Conservation (phyloP, 2,888 invertebrate species). For the Hirtodrosophila cameraria region DNA sequence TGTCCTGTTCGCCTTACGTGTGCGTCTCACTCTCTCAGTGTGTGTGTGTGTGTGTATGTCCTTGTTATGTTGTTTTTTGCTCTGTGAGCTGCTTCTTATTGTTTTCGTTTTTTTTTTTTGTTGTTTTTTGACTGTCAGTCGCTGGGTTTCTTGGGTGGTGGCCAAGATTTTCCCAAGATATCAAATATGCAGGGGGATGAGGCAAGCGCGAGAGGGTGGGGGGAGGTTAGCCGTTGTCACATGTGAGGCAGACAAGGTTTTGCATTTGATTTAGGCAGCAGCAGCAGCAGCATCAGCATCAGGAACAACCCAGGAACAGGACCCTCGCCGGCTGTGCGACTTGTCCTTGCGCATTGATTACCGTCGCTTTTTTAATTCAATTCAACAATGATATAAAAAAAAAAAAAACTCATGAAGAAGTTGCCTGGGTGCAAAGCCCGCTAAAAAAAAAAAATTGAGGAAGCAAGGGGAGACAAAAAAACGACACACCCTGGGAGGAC, state of each 20-base stretch:
- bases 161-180: slow-evolving; percentile 84
- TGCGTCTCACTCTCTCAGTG: slow-evolving; percentile 24
- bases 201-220: slow-evolving; percentile 21
- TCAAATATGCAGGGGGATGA: slow-evolving; percentile 52
- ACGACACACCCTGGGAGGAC: slow-evolving; percentile 44
- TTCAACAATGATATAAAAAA: slow-evolving; percentile 70
- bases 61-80: slow-evolving; percentile 46
- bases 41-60: slow-evolving; percentile 33
- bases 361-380: slow-evolving; percentile 78
- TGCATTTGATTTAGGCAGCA: slow-evolving; percentile 62
- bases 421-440: slow-evolving; percentile 41
- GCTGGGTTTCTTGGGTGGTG: slow-evolving; percentile 67
- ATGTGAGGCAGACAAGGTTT: slow-evolving; percentile 71
- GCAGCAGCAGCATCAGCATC: slow-evolving; percentile 21
- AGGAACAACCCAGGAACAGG: slow-evolving; percentile 31
- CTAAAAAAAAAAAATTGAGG: slow-evolving; percentile 29
- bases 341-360: slow-evolving; percentile 74
- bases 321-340: slow-evolving; percentile 61
- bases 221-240: slow-evolving; percentile 64
- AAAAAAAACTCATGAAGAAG: slow-evolving; percentile 36
- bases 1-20: slow-evolving; percentile 41
- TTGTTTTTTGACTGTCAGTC: slow-evolving; percentile 51
- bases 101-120: slow-evolving; percentile 43
- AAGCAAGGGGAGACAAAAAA: slow-evolving; percentile 12
- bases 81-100: slow-evolving; percentile 60